A percentile compares a stretch with the other conserved stretches of the same genome.
phyloP scores from a whole-genome alignment of 2,113 vertebrate genomes.

The Vombatus ursinus region DNA sequence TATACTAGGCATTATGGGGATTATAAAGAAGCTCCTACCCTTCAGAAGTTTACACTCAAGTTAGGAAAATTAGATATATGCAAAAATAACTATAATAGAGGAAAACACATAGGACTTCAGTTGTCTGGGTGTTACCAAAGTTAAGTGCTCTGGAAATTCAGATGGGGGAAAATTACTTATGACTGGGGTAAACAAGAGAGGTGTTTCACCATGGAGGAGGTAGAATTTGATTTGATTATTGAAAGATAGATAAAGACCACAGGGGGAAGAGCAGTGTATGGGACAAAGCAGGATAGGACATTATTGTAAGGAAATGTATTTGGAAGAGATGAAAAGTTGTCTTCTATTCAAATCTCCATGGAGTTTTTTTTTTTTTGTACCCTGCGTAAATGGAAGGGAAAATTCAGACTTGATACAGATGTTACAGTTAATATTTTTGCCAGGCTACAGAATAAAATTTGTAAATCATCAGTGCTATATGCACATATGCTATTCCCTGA shows the following conservation, averaged over 20 bases:
- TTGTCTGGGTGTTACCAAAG: background rate
- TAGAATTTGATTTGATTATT: background rate
- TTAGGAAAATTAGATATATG: background rate
- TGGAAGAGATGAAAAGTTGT: slow-evolving; percentile 14
- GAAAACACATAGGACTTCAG: background rate
- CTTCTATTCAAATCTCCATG: background rate
- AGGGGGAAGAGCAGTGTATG: background rate
- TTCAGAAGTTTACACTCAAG: background rate
- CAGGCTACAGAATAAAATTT: background rate
- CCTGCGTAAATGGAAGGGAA: background rate
- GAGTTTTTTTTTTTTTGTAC: background rate
- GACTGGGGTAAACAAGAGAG: background rate
- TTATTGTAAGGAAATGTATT: background rate
- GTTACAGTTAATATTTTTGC: slow-evolving; percentile 38
- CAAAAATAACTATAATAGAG: background rate
- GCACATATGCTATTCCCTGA: background rate
- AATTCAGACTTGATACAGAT: background rate
- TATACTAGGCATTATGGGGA: background rate
- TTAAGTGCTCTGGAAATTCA: background rate
- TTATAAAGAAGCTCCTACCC: background rate
- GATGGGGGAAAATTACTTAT: background rate
- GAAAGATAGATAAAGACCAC: background rate
- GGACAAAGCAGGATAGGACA: background rate
- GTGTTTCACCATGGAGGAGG: background rate
- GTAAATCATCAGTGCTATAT: background rate